Evolutionary conservation across 2,888 invertebrate species (phyloP).

Genomic region (Aromia moschata): DNA sequence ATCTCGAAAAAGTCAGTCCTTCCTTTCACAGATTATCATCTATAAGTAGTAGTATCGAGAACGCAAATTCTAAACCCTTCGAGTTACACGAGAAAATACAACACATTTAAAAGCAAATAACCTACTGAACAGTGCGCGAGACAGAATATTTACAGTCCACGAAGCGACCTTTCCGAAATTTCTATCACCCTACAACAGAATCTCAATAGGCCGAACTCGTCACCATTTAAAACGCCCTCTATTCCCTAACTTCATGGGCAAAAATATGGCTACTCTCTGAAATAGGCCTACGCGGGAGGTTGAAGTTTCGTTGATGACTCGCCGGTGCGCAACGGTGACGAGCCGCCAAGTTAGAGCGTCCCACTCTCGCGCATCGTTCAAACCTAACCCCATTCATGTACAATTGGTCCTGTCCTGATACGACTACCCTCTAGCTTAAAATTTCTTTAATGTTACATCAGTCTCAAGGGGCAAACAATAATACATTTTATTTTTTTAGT

Average conservation of each 20-base stretch:
- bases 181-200: slow-evolving; percentile 35
- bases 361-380: slow-evolving; percentile 22
- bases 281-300: slow-evolving; percentile 21
- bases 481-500: slow-evolving; percentile 48
- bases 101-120: neutral
- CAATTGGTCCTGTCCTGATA: slow-evolving; percentile 54
- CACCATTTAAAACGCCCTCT: slow-evolving; percentile 20
- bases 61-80: neutral
- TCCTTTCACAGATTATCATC: no score
- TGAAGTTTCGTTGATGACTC: slow-evolving; percentile 33
- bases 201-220: slow-evolving; percentile 34
- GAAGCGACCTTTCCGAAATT: slow-evolving; percentile 12
- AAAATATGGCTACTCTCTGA: slow-evolving; percentile 21
- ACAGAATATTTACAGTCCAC: neutral
- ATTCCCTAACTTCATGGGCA: slow-evolving; percentile 27
- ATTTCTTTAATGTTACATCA: slow-evolving; percentile 56
- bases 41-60: neutral
- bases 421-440: slow-evolving; percentile 48
- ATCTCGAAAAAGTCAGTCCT: neutral
- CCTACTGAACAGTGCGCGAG: neutral
- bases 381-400: slow-evolving; percentile 37
- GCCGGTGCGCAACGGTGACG: slow-evolving; percentile 4
- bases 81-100: neutral
- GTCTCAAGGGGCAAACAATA: slow-evolving; percentile 64
- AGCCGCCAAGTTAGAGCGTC: slow-evolving; percentile 40